Conservation (phyloP, 2,888 invertebrate species). For the Blomia tropicalis region DNA sequence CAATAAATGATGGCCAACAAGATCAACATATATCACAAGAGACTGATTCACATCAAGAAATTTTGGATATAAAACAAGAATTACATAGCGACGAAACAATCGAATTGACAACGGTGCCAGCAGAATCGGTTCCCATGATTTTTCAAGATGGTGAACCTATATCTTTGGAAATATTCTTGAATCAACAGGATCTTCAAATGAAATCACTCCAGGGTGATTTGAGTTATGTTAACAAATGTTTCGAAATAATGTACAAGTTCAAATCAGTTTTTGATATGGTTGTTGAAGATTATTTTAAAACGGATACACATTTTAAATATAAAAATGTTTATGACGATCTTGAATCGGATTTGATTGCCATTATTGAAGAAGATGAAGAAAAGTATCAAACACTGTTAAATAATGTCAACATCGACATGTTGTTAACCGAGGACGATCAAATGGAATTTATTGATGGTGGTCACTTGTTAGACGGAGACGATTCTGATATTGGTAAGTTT, state of each 20-base stretch:
- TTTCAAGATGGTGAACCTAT: neutral
- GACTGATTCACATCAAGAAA: too few species aligned
- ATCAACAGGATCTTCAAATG: neutral
- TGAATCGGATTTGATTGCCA: neutral
- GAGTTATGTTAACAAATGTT: neutral
- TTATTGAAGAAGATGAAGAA: constrained; percentile 9
- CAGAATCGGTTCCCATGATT: too few species aligned
- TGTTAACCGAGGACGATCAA: constrained; percentile 5
- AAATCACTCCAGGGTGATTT: neutral
- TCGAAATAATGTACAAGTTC: constrained; percentile 8
- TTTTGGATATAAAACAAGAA: too few species aligned
- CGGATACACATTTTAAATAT: constrained; percentile 9
- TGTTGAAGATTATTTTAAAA: constrained; percentile 7
- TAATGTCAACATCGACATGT: neutral
- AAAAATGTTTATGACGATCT: neutral
- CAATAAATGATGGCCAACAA: too few species aligned
- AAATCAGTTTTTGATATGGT: neutral
- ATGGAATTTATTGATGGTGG: constrained; percentile 4
- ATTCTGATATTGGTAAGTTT: neutral
- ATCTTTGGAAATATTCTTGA: neutral
- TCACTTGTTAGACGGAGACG: neutral
- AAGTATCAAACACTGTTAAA: neutral
- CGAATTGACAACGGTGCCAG: too few species aligned
- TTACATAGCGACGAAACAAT: too few species aligned
- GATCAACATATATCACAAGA: too few species aligned